Base-by-base conservation (phyloP, 2,113 vertebrate genomes). In the Seriola rivoliana region DNA sequence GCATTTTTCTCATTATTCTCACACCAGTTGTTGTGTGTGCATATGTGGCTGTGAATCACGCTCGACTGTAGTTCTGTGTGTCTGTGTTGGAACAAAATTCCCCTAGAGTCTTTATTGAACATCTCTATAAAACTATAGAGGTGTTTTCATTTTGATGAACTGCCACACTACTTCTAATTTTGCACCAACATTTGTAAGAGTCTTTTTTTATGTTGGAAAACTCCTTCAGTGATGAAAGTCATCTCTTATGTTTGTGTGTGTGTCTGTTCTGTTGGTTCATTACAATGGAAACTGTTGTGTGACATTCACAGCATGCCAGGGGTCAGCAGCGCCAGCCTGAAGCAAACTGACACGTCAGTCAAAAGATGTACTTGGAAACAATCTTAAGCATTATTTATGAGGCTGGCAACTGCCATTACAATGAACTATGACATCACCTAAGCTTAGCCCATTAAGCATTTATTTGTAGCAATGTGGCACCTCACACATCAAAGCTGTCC, bases 361-460 rank as follows among this genome's bases (percentile, higher is more conserved):
- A 91, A 85, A 91, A 90, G 72, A 91, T 34, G 71, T 77, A 84
- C 79, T 94, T 91, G 90, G 93, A 94, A 95, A 93, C 84, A 86
- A 95, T 95, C 94, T 95, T 91, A 85, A 93, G 92, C 90, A 83
- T 94, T 94, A 95, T 96, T 95, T 95, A 95, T 58, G 90, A 95
- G 89, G 77, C 89, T 68, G 87, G 82, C 90, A 85, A 84, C 87
- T 91, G 91, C 82, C 83, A 70, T 90, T 81, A 89, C 93, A 89
- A 86, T 94, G 92, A 93, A 94, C 91, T 89, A 93, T 89, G 91
- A 94, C 94, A 93, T 95, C 93, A 92, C 90, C 88, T 93, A 91
- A 93, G 92, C 92, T 91, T 76, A 52, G 83, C 81, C 91, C 91
- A 94, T 94, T 94, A 94, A 86, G 90, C 88, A 93, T 83, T 94